These are phyloP conservation scores for Disparrhopalites patrizii DNA, from an alignment of 2,888 invertebrate species.

Conservation along the genomic window DNA sequence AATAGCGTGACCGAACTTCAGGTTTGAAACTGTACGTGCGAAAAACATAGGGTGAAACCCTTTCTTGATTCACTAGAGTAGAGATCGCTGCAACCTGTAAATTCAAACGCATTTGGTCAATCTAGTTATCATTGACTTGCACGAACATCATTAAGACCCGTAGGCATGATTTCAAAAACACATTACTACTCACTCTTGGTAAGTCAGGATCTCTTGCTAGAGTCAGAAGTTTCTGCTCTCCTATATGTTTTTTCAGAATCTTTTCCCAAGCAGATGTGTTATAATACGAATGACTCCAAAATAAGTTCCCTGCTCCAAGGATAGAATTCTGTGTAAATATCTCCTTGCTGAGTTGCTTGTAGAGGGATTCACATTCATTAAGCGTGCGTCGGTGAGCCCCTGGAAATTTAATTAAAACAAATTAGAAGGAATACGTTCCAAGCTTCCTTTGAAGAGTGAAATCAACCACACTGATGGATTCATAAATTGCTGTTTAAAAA, in stretches of 20 bases:
- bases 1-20: slow-evolving; percentile 65
- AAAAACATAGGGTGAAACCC: slow-evolving; percentile 73
- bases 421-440: background rate
- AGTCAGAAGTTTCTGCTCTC: slow-evolving; percentile 61
- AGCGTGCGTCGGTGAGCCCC: slow-evolving; percentile 60
- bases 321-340: slow-evolving; percentile 65
- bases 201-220: slow-evolving; percentile 57
- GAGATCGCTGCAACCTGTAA: slow-evolving; percentile 70
- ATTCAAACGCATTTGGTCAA: background rate
- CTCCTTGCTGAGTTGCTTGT: slow-evolving; percentile 60
- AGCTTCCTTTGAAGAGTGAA: background rate
- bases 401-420: slow-evolving; percentile 42
- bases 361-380: slow-evolving; percentile 60
- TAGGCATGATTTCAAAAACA: too few relatives aligned
- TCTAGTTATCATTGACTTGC: too few relatives aligned
- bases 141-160: slow-evolving; percentile 12
- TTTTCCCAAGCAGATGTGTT: slow-evolving; percentile 79
- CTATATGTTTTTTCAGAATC: slow-evolving; percentile 64
- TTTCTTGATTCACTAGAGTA: slow-evolving; percentile 69
- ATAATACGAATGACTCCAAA: slow-evolving; percentile 85
- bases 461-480: background rate
- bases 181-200: slow-evolving; percentile 57
- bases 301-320: slow-evolving; percentile 68
- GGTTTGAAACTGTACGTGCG: slow-evolving; percentile 76
- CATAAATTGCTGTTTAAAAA: background rate